phyloP scores from a whole-genome alignment of 2,888 invertebrate genomes.

The Hyposoter dolosus region DNA sequence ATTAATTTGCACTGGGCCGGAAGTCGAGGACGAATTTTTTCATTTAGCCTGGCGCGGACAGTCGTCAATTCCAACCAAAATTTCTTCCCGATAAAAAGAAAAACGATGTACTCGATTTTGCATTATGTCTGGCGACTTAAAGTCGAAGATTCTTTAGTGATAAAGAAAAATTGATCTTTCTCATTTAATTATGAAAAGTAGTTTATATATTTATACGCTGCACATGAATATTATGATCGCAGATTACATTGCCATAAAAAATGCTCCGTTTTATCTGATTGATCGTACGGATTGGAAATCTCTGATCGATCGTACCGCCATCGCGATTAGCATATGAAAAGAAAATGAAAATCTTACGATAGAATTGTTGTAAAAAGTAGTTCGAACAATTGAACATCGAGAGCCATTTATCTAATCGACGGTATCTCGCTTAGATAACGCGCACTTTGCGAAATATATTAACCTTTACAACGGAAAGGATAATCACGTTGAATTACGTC shows the following conservation, averaged over 20 bases:
- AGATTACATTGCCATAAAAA: background rate
- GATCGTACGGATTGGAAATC: background rate
- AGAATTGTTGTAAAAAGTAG: background rate
- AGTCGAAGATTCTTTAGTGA: background rate
- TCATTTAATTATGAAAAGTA: background rate
- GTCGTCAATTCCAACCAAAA: background rate
- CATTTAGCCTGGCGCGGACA: background rate
- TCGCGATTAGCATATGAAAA: background rate
- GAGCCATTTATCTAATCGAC: background rate
- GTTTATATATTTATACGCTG: background rate
- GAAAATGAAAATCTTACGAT: background rate
- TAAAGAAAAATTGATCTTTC: background rate
- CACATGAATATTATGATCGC: background rate
- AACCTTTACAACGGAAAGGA: conserved; percentile 1
- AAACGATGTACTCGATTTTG: background rate
- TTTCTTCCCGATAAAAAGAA: background rate
- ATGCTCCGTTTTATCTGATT: background rate
- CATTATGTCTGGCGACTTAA: background rate
- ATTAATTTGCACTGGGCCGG: background rate
- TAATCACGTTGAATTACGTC: background rate
- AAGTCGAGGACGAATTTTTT: background rate
- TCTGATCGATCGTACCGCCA: background rate
- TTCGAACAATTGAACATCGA: conserved; percentile 1
- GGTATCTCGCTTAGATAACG: background rate
- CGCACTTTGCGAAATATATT: background rate